These are phyloP conservation scores for Fukomys damarensis DNA, from an alignment of 2,113 vertebrate species.

Conservation along the genomic window DNA sequence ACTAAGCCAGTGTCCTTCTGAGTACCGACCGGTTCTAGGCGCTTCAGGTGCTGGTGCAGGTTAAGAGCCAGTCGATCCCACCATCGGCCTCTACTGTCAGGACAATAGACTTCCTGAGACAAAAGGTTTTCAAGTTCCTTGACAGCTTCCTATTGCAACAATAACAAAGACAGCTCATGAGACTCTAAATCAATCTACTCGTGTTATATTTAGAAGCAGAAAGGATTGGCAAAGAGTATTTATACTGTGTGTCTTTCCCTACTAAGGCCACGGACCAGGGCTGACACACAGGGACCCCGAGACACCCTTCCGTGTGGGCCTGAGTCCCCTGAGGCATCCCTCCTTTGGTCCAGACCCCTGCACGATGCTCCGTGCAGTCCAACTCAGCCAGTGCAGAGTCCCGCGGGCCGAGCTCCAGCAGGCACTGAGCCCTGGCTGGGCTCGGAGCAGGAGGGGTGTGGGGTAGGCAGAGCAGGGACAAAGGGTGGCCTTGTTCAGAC, in stretches of 20 bases:
- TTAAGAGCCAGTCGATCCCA: conserved; percentile 98
- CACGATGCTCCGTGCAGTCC: too few relatives aligned
- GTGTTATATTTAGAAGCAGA: neutral
- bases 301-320: rapidly evolving
- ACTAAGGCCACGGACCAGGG: neutral
- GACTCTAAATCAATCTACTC: neutral
- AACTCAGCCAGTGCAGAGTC: rapidly evolving
- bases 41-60: conserved; percentile 95
- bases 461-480: neutral
- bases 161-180: neutral
- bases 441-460: rapidly evolving
- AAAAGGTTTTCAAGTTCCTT: conserved; percentile 90
- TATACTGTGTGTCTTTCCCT: neutral
- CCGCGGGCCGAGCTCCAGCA: rapidly evolving
- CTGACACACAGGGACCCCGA: neutral
- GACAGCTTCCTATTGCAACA: conserved; percentile 90
- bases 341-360: too few relatives aligned
- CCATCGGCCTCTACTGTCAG: conserved; percentile 95
- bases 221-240: neutral
- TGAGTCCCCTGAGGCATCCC: neutral
- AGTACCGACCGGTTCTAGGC: conserved; percentile 90
- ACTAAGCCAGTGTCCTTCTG: neutral
- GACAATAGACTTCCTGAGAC: conserved; percentile 91
- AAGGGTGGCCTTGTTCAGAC: neutral
- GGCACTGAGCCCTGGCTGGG: too few relatives aligned